Base-by-base conservation (phyloP, 1,140 invertebrate genomes). In the Geopemphigus sp. region DNA sequence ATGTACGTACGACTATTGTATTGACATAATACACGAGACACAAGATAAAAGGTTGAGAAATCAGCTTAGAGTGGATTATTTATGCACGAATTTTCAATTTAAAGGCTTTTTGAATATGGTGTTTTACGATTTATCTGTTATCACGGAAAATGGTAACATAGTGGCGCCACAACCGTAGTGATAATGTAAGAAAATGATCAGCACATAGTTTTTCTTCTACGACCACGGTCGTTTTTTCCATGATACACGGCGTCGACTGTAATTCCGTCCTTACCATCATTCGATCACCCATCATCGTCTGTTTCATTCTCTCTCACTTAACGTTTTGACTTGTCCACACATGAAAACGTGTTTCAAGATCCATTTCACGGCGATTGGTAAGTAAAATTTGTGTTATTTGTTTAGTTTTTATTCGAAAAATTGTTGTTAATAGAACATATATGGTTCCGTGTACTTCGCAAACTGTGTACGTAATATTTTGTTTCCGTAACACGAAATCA, bases 311-410 rank as follows among this genome's bases (percentile, higher is more conserved):
- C 74, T 78, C 57, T 78, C 74, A 63, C 57, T 78, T 78, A 78
- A 78, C 57, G 57, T 78, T 63, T 61, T 57, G 57, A 57, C 63
- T 57, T 78, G 57, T 63, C 74, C 22, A 61, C 74, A 78, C 57
- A 78, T 78, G 74, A 78, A 63, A 78, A 78, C 74, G 74, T 78
- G 74, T 39, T 78, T 78, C 22, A 50, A 78, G 32, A 59, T 15
- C 39, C 2, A 19, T 6, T 78, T 78, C 61, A 22, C 24, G 57
- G 57, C 8, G 39, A 63, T 39, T 78, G 57, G 74, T 78, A 78
- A 78, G 74, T 78, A 17, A 22, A 61, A 50, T 76, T 59, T 59
- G 14, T 24, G 10, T 68, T 59, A 59, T 24, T 45, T 57, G 45
- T 10, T 59, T 0, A 32, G 2, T 22, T 45, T 59, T 2, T 15